These are phyloP conservation scores for Laodelphax striatellus DNA, from an alignment of 1,140 invertebrate genomes.

Conservation along the genomic window DNA sequence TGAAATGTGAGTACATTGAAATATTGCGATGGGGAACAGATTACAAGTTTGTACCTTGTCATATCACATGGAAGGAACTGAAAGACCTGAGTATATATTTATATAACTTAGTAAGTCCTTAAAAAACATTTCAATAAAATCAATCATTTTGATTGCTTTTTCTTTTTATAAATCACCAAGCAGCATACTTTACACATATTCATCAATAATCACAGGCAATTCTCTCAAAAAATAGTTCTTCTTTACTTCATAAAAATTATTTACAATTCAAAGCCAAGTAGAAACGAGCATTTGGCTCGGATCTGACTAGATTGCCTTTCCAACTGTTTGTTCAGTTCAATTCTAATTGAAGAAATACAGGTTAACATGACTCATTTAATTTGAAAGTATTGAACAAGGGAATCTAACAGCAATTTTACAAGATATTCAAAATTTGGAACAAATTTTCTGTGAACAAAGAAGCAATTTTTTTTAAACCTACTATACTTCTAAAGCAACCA, in stretches of 20 bases:
- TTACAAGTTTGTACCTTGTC: conserved; percentile 8
- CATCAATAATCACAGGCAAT: conserved; percentile 11
- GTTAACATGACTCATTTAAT: too few relatives aligned
- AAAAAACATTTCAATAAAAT: neutral
- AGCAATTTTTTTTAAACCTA: too few relatives aligned
- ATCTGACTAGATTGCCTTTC: conserved; percentile 12
- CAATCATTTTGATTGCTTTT: neutral
- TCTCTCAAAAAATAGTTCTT: conserved; percentile 14
- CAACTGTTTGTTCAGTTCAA: conserved; percentile 2
- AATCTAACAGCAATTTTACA: too few relatives aligned
- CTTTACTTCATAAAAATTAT: conserved; percentile 9
- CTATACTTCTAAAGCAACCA: too few relatives aligned
- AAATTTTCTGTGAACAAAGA: too few relatives aligned
- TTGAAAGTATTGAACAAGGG: too few relatives aligned
- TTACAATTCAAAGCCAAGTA: conserved; percentile 10
- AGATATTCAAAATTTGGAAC: too few relatives aligned
- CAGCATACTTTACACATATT: neutral
- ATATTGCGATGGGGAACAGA: neutral
- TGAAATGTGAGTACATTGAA: too few relatives aligned
- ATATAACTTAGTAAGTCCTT: too few relatives aligned
- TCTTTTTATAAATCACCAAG: neutral
- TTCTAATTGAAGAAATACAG: too few relatives aligned
- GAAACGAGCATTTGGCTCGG: neutral
- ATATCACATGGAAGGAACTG: conserved; percentile 16
- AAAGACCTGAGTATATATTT: conserved; percentile 11